Base-by-base conservation (phyloP, 2,113 vertebrate species). In the Rostratula benghalensis region DNA sequence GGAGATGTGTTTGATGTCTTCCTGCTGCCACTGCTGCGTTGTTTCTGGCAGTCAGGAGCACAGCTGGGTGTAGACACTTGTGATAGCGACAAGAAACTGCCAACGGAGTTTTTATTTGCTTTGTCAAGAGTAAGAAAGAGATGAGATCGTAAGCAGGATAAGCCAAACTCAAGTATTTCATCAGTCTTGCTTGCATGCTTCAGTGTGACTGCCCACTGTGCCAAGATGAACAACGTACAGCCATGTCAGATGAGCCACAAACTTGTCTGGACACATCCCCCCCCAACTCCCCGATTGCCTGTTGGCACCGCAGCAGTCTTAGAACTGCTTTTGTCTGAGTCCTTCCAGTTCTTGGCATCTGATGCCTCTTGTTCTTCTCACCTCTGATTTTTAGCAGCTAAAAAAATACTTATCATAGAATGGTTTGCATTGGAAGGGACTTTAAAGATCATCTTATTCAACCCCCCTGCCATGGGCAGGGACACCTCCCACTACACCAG, bases 301-400 rank as follows among this genome's bases (percentile, higher is more conserved):
- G 3, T 77, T 39, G 22, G 11, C 28, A 31, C 46, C 18, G 6
- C 3, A 60, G 33, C 24, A 10, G 1, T 63, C 56, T 18, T 5
- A 15, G 22, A 31, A 37, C 2, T 43, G 31, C 14, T 13, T 2
- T 3, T 41, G 33, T 41, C 45, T 0, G 0, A 54, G 3, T 31
- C 19, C 20, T 70, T 24, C 51, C 74, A 15, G 0, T 28, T 67
- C 64, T 20, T 41, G 33, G 23, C 46, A 28, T n/a, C 23, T 21
- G 35, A 28, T 39, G 39, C 39, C 39, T 39, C 39, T 39, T 39
- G 9, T 39, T 39, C 39, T 39, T 39, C 41, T 83, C 61, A 15
- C 60, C 54, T 41, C 28, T 30, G 41, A 6, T n/a, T n/a, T 67
- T 57, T 3, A 81, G 14, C 20, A 91, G 51, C 18, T 71, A 18